Evolutionary conservation across 2,888 invertebrate genomes (phyloP), one percentile per base, ranked within the genome.

Genomic region (Lymantria dispar): DNA sequence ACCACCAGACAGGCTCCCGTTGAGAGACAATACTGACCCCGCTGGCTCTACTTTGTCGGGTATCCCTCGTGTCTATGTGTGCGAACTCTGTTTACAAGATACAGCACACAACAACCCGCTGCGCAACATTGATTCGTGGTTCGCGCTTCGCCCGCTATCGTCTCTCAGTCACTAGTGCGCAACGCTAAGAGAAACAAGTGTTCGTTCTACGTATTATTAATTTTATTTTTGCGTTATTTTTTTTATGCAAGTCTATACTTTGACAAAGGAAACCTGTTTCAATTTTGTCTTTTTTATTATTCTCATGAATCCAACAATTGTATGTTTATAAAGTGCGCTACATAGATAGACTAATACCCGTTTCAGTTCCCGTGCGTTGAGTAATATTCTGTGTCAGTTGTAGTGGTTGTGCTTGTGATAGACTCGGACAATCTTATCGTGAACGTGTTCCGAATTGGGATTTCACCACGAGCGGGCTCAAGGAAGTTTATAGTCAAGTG

Each of bases 381-480:
- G 88, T 86, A 88, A 89, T 85, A 87, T 85, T 85, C 83, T 85
- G 86, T 88, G 89, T 79, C 83, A 85, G 85, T 87, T 83, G 79
- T 78, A 85, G 88, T 88, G 87, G 74, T 85, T 84, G 85, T 88
- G 87, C 80, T 87, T 86, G 86, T 85, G 86, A 83, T 87, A 86
- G 83, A 87, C 82, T 83, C 82, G 63, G 78, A 87, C 85, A 75
- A 84, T 88, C 89, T 88, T 80, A 80, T 88, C 80, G 87, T 70
- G 79, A 85, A 84, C 86, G 86, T 88, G 89, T 86, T 84, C 82
- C 85, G 83, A 80, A 82, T 88, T 85, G 72, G 87, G 88, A 90
- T 88, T 91, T 90, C 90, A 91, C 77, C 90, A 91, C 90, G 90
- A 91, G 87, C 87, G 90, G 91, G 88, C 85, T 91, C 75, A 90